Base-by-base conservation (phyloP, 1,140 invertebrate species). In the Dicyema japonicum region DNA sequence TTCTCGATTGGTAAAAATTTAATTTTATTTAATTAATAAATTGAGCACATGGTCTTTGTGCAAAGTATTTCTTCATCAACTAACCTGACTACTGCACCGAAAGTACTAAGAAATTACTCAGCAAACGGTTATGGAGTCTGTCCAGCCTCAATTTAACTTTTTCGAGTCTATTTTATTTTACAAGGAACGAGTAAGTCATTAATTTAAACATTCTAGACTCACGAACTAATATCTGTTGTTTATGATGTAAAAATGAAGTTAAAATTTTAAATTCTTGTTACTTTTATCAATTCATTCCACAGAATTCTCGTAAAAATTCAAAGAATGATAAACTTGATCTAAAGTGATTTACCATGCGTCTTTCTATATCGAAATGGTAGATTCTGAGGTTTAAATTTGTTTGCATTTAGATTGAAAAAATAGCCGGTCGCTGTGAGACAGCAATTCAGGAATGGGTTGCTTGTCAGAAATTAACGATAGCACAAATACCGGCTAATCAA, bases 281-380 rank as follows among this genome's bases (percentile, higher is more conserved):
- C 1, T 97, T 92, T 50, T 71, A 67, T 74, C 6, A 66, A 66
- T 26, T 76, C 67, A 1, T 74, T 97, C 45, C 65, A 67, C 1
- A 78, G 88, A 40, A 85, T 94, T 42, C 55, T 97, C 3, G 62
- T 63, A 14, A 78, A 80, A 42, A 72, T 97, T 40, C 88, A 97
- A 56, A 80, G 85, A 42, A 69, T 5, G 88, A 97, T 51, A 76
- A 90, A 46, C 56, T 97, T 2, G 80, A 72, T 18, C 56, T 94
- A 29, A 67, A 80, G 32, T 75, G 88, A 42, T 97, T 90, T 56
- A 88, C 80, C 24, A 97, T 53, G 53, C 94, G 32, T 69, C 70
- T 42, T 66, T 76, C 36, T 97, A 85, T 82, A 78, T 92, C 1
- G 63, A 65, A 24, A 64, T 70, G 26, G 58, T 97, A 0, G 82